Conservation (phyloP, 2,113 vertebrate species). For the Aix galericulata region DNA sequence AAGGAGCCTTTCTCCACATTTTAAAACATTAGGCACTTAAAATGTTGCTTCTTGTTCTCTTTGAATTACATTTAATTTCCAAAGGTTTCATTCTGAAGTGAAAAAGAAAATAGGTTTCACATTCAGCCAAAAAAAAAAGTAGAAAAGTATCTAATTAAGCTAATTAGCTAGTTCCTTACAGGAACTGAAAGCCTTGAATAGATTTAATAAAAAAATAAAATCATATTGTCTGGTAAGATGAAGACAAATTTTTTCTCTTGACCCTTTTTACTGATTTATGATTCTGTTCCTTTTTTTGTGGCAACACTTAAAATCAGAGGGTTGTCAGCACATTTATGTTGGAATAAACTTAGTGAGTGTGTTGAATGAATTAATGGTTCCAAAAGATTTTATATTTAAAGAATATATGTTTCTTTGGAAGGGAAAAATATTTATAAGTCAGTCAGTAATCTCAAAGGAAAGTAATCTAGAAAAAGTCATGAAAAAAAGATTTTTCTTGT, state of each 20-base stretch:
- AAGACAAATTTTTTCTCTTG: not conserved
- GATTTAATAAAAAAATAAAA: not conserved
- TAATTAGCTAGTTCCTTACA: not conserved
- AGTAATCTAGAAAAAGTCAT: not conserved
- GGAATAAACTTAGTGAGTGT: not conserved
- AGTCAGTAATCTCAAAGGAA: not conserved
- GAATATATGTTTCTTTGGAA: not conserved
- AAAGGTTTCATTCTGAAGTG: not conserved
- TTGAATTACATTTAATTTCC: not conserved
- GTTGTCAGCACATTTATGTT: not conserved
- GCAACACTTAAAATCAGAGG: not conserved
- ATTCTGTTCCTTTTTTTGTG: not conserved
- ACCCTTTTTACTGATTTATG: not conserved
- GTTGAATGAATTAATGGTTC: not conserved
- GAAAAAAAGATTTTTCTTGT: not conserved
- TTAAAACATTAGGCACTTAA: not conserved
- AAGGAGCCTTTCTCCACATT: not conserved
- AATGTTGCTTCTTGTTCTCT: not conserved
- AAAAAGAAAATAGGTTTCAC: not conserved
- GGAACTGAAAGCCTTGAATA: not conserved
- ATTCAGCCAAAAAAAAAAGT: not conserved
- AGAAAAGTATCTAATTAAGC: not conserved
- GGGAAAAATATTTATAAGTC: not conserved
- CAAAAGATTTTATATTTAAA: not conserved
- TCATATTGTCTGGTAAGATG: not conserved